phyloP scores from a whole-genome alignment of 2,113 vertebrate species.

The Lophochroa leadbeateri region DNA sequence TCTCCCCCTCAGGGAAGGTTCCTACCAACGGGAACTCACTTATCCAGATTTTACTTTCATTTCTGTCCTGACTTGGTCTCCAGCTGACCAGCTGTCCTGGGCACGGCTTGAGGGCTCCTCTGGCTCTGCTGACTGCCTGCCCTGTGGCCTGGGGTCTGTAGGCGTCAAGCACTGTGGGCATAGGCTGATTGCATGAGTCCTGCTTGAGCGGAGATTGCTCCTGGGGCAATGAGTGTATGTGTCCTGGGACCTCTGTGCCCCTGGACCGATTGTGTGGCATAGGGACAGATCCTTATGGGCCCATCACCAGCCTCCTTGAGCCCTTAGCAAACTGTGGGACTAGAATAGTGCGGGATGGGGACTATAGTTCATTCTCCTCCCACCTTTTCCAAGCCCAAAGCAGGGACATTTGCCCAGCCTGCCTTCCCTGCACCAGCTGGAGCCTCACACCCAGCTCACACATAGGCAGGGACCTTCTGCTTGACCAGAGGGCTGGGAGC shows the following conservation, averaged over 20 bases:
- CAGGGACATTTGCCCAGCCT: rapidly evolving
- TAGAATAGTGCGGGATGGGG: neutral
- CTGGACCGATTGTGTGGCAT: rapidly evolving
- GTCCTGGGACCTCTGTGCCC: neutral
- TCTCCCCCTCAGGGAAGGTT: neutral
- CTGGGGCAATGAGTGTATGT: neutral
- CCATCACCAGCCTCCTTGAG: neutral
- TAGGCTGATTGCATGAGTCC: neutral
- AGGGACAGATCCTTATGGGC: neutral
- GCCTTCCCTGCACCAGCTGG: neutral
- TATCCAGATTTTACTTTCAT: neutral
- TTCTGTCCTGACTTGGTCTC: neutral
- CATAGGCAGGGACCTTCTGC: neutral
- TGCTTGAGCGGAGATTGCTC: neutral
- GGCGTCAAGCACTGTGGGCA: rapidly evolving
- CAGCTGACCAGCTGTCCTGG: rapidly evolving
- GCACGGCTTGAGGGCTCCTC: neutral
- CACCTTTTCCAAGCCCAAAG: neutral
- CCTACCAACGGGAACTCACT: rapidly evolving
- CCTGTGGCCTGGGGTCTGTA: neutral
- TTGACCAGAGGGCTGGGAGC: rapidly evolving
- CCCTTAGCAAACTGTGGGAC: neutral
- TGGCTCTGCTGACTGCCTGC: rapidly evolving
- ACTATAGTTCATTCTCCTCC: neutral
- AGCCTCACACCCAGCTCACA: neutral